Conservation (phyloP, 2,888 invertebrate genomes). For the Apoderus coryli region DNA sequence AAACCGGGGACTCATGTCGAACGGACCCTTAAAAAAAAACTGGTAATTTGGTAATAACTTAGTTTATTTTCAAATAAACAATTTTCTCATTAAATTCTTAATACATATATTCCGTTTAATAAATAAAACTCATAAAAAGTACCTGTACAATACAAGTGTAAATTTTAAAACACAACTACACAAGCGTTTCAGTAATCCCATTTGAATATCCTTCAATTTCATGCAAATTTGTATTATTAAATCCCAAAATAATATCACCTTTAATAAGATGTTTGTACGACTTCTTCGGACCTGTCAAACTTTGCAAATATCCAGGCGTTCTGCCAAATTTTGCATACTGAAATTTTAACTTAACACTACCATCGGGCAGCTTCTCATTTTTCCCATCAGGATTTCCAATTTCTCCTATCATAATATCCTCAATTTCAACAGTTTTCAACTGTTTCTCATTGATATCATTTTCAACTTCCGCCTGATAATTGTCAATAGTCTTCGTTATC, state of each 20-base stretch:
- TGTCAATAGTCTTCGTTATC: slow-evolving; percentile 25
- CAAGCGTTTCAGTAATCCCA: too few relatives aligned
- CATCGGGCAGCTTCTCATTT: slow-evolving; percentile 22
- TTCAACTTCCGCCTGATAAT: slow-evolving; percentile 30
- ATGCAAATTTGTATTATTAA: slow-evolving; percentile 28
- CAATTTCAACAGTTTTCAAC: slow-evolving; percentile 15
- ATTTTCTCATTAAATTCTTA: too few relatives aligned
- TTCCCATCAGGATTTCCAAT: slow-evolving; percentile 22
- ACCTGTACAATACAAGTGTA: too few relatives aligned
- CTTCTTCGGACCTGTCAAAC: slow-evolving; percentile 20
- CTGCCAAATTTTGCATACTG: slow-evolving; percentile 22
- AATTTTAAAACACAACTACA: too few relatives aligned
- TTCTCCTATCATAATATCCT: slow-evolving; percentile 23
- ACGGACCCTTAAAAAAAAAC: too few relatives aligned
- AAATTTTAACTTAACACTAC: slow-evolving; percentile 23
- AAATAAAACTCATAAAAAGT: too few relatives aligned
- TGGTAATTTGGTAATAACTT: too few relatives aligned
- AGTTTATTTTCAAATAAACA: too few relatives aligned
- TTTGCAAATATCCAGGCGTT: slow-evolving; percentile 12
- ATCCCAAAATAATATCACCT: slow-evolving; percentile 27
- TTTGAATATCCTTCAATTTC: slow-evolving; percentile 26
- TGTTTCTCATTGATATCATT: slow-evolving; percentile 31
- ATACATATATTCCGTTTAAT: too few relatives aligned
- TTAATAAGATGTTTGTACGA: slow-evolving; percentile 28
- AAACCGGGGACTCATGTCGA: too few relatives aligned